Percentiles rank a stretch among this genome's conserved stretches.
phyloP scores from a whole-genome alignment of 2,797 vertebrate species.

The Enteromius mattozi region DNA sequence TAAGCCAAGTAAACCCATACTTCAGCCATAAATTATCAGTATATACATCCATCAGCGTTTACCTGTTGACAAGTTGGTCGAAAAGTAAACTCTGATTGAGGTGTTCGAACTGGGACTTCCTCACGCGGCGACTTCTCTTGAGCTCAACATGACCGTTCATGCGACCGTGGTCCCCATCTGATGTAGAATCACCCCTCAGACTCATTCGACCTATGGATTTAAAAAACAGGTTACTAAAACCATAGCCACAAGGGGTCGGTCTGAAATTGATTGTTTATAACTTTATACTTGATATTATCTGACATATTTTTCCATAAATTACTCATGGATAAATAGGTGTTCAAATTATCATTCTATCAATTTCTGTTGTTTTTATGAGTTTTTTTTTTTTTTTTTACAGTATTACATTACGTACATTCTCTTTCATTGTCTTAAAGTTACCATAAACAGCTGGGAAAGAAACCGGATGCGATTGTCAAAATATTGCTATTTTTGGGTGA shows the following conservation, averaged over 20 bases:
- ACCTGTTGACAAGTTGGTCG: conserved; percentile 99
- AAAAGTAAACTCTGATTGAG: conserved; percentile 98
- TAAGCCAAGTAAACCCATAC: neutral
- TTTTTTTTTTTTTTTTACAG: no score
- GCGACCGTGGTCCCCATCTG: conserved; percentile 88
- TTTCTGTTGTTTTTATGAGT: neutral
- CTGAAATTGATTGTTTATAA: neutral
- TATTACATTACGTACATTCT: no score
- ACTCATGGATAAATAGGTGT: neutral
- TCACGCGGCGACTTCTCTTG: conserved; percentile 94
- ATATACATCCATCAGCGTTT: conserved; percentile 48
- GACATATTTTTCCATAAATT: neutral
- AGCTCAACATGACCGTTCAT: conserved; percentile 96
- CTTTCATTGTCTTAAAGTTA: neutral
- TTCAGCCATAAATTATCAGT: neutral
- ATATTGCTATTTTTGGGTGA: neutral
- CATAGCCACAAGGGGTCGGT: neutral
- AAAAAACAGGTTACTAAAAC: conserved; percentile 42
- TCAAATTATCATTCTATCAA: neutral
- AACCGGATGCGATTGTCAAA: fast-evolving
- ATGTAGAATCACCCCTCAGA: conserved; percentile 89
- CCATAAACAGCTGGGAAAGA: neutral
- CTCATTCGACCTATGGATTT: conserved; percentile 85
- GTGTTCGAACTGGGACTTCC: conserved; percentile 96
- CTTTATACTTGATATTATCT: neutral